Evolutionary conservation across 1,140 invertebrate genomes (phyloP).

Genomic region (Zaprionus taronus): DNA sequence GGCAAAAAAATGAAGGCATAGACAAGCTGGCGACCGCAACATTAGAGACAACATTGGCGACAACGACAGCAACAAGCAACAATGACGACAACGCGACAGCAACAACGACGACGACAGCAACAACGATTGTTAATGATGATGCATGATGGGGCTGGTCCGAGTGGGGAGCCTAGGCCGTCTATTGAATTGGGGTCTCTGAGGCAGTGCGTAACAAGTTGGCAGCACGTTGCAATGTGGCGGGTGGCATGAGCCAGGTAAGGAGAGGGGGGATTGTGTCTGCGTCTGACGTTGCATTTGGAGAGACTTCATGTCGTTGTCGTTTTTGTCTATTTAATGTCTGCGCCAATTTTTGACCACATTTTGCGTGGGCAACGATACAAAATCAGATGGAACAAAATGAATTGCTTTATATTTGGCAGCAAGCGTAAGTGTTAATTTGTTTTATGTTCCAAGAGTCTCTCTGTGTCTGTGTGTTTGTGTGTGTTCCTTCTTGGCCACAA

Average conservation of each 20-base stretch:
- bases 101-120: background rate
- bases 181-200: constrained; percentile 40
- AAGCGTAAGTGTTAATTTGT: constrained; percentile 54
- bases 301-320: constrained; percentile 52
- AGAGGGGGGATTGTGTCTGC: background rate
- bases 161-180: constrained; percentile 4
- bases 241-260: background rate
- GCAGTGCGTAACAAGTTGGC: constrained; percentile 52
- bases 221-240: constrained; percentile 35
- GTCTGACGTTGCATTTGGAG: constrained; percentile 37
- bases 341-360: constrained; percentile 42
- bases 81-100: constrained; percentile 12
- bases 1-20: constrained; percentile 41
- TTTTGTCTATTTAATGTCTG: constrained; percentile 46
- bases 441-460: constrained; percentile 40
- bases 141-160: constrained; percentile 33
- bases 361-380: constrained; percentile 29
- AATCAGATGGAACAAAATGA: constrained; percentile 24
- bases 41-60: constrained; percentile 44
- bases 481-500: constrained; percentile 18
- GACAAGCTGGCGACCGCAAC: constrained; percentile 47
- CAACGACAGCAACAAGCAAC: constrained; percentile 11
- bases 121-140: constrained; percentile 52
- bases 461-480: background rate
- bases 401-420: constrained; percentile 46